A percentile compares a stretch with the other conserved stretches of the same genome.
phyloP scores from a whole-genome alignment of 2,888 invertebrate genomes.

The Tachystola acroxantha region DNA sequence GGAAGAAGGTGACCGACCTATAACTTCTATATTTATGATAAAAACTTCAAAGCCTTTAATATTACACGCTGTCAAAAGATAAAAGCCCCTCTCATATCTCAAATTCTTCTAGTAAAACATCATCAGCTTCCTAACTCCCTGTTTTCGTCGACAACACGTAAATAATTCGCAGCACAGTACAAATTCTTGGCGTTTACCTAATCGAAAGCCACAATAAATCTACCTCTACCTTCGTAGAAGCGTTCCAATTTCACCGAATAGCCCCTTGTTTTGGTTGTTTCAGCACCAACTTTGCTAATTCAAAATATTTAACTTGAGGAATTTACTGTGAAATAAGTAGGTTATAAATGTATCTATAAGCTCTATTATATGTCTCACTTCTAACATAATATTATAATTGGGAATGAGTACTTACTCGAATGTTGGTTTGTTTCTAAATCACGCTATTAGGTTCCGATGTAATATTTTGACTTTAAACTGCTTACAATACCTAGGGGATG shows the following conservation, averaged over 20 bases:
- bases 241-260: slow-evolving; percentile 2
- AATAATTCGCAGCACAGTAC: background rate
- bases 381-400: too few species aligned
- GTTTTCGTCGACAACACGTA: background rate
- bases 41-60: slow-evolving; percentile 2
- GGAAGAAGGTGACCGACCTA: background rate
- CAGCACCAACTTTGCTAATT: slow-evolving; percentile 8
- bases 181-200: background rate
- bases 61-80: slow-evolving; percentile 3
- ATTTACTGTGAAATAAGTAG: too few species aligned
- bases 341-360: too few species aligned
- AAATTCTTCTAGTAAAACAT: background rate
- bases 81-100: slow-evolving; percentile 1
- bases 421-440: too few species aligned
- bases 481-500: too few species aligned
- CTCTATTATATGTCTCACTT: too few species aligned
- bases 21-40: too few species aligned
- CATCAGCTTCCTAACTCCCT: background rate
- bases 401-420: too few species aligned
- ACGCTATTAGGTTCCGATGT: too few species aligned
- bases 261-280: slow-evolving; percentile 8
- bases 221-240: background rate
- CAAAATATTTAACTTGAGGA: slow-evolving; percentile 8
- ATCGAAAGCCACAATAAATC: slow-evolving; percentile 1
- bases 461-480: too few species aligned